A percentile compares a stretch with the other conserved stretches of the same genome.
Conservation (phyloP, 1,140 invertebrate genomes). For the Drosophila azteca region DNA sequence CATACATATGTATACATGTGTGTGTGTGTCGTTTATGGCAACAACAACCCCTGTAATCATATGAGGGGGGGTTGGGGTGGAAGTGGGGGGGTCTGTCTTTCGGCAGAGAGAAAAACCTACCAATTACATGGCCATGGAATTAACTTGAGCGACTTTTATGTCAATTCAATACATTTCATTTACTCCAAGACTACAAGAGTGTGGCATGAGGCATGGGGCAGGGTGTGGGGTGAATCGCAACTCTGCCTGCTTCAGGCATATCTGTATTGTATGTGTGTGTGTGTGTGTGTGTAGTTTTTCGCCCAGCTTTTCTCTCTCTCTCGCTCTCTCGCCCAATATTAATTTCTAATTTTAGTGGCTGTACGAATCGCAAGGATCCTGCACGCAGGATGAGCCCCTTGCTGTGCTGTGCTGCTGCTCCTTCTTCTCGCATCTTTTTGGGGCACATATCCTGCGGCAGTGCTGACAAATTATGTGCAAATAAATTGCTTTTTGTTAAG, state of each 20-base stretch:
- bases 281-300: conserved; percentile 51
- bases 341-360: conserved; percentile 78
- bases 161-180: conserved; percentile 83
- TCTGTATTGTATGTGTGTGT: too few relatives aligned
- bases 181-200: conserved; percentile 46
- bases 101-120: conserved; percentile 42
- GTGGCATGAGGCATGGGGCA: too few relatives aligned
- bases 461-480: conserved; percentile 81
- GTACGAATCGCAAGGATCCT: conserved; percentile 3
- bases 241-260: background rate
- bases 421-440: conserved; percentile 30
- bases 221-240: conserved; percentile 31
- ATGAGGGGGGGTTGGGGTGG: conserved; percentile 13
- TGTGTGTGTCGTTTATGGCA: conserved; percentile 37
- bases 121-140: conserved; percentile 78
- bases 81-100: background rate
- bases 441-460: conserved; percentile 73
- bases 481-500: conserved; percentile 82
- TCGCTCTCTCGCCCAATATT: conserved; percentile 63
- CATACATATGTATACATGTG: too few relatives aligned
- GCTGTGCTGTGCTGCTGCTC: background rate
- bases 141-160: conserved; percentile 82
- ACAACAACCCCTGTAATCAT: conserved; percentile 70
- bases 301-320: conserved; percentile 62
- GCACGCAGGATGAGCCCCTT: background rate